These are phyloP conservation scores for Psammodynastes pulverulentus DNA, from an alignment of 2,113 vertebrate genomes.

Conservation along the genomic window DNA sequence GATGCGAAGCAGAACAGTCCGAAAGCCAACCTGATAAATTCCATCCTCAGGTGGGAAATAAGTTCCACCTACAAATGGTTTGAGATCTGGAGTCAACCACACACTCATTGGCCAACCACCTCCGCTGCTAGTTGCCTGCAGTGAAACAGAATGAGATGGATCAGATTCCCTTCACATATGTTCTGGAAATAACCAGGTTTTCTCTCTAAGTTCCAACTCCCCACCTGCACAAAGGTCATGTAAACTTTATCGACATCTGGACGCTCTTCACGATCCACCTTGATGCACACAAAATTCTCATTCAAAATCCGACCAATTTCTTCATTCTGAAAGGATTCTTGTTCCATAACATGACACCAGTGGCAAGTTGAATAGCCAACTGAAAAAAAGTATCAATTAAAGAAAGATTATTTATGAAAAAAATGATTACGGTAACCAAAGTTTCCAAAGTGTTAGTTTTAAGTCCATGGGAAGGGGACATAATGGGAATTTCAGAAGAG, in stretches of 20 bases:
- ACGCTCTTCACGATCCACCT: conserved; percentile 91
- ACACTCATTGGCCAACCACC: conserved; percentile 98
- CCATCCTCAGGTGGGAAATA: conserved; percentile 89
- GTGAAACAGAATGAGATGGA: background rate
- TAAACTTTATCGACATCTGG: conserved; percentile 95
- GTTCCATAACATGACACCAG: conserved; percentile 97
- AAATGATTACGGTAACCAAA: background rate
- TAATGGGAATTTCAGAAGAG: background rate
- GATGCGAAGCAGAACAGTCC: conserved; percentile 81
- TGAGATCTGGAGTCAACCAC: conserved; percentile 90
- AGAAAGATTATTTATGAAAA: background rate
- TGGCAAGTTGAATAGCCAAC: conserved; percentile 97
- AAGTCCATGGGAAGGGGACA: background rate
- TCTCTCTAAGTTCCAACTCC: background rate
- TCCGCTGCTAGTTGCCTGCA: conserved; percentile 86
- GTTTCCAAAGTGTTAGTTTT: background rate
- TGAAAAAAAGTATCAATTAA: conserved; percentile 55
- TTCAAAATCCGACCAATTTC: conserved; percentile 85
- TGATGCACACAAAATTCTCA: conserved; percentile 88
- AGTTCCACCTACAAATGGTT: conserved; percentile 88
- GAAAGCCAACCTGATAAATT: conserved; percentile 79
- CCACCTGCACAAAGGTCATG: conserved; percentile 94
- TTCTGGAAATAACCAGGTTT: background rate
- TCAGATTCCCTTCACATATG: background rate
- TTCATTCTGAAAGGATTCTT: conserved; percentile 88